Evolutionary conservation across 2,797 vertebrate genomes (phyloP), one percentile per base, ranked within the genome.

Genomic region (Sylvia borin): DNA sequence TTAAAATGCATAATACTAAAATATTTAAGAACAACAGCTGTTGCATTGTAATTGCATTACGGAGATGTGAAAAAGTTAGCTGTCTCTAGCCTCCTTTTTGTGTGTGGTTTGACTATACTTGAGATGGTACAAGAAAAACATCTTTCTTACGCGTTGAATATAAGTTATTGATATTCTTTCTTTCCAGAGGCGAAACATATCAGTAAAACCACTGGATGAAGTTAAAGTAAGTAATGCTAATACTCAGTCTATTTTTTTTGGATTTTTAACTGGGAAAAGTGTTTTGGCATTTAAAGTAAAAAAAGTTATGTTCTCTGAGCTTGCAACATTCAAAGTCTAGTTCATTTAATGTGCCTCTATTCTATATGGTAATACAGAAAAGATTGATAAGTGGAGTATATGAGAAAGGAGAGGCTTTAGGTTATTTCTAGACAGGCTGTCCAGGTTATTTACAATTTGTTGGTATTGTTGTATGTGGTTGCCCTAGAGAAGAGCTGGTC

Each of bases 101-200:
- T 67, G 19, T 45, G 18, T 74, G 17, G 9, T 65, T 85, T 75
- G 47, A 73, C 42, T 78, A 50, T 58, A 16, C 17, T 77, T 40
- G 10, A 80, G 85, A 50, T 36, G 40, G 20, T 64, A 17, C 7
- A 48, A 51, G 43, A 53, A 45, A 53, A 21, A 47, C 2, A 0
- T 29, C 53, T 82, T 47, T 81, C 14, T 50, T 4, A 7, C 62
- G 22, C 13, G 10, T 45, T 72, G 21, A 29, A 31, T 77, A 10
- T 16, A 45, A 62, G 60, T 64, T 80, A n/a, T 42, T 53, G 17
- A n/a, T 36, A 54, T 92, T 97, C 40, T 88, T 93, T 32, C 75
- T 43, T 98, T 98, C 74, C 97, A 99, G 99, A 99, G 98, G 95
- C 98, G 99, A 97, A 99, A 98, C 62, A 97, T 99, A 75, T 97